Conservation (phyloP, 2,888 invertebrate species). For the Chrysolina americana region DNA sequence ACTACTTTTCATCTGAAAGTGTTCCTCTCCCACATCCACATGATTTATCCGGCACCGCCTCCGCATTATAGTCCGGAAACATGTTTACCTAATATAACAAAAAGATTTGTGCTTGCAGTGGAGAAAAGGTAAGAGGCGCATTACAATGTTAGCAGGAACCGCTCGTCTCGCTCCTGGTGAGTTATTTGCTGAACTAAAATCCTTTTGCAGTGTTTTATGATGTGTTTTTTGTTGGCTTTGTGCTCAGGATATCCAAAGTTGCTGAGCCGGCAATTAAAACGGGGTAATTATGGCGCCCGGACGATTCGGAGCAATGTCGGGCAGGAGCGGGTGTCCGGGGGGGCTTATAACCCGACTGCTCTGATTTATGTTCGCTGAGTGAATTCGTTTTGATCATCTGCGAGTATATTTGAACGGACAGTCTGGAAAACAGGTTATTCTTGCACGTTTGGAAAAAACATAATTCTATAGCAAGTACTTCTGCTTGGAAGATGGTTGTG, state of each 20-base stretch:
- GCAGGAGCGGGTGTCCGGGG: not conserved
- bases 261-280: conserved; percentile 63
- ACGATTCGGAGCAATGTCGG: not conserved
- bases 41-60: conserved; percentile 21
- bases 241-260: conserved; percentile 50
- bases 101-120: conserved; percentile 38
- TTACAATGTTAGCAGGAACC: conserved; percentile 32
- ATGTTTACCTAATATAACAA: conserved; percentile 40
- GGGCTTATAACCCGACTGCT: not conserved
- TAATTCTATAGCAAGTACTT: too few species aligned
- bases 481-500: too few species aligned
- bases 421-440: too few species aligned
- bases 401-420: not conserved
- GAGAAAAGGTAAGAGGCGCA: conserved; percentile 36
- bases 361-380: too few species aligned
- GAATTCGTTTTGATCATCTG: not conserved
- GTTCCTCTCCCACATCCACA: conserved; percentile 18
- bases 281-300: conserved; percentile 59
- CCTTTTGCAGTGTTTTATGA: conserved; percentile 41
- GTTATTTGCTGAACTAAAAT: conserved; percentile 36
- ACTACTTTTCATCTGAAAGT: not conserved
- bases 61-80: conserved; percentile 35
- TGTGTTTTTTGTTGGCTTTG: conserved; percentile 34
- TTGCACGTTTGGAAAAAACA: too few species aligned
- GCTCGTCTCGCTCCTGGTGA: conserved; percentile 4